Percentiles rank a stretch among this genome's conserved stretches.
Evolutionary conservation across 2,888 invertebrate species (phyloP).

Genomic region (Belgica antarctica): DNA sequence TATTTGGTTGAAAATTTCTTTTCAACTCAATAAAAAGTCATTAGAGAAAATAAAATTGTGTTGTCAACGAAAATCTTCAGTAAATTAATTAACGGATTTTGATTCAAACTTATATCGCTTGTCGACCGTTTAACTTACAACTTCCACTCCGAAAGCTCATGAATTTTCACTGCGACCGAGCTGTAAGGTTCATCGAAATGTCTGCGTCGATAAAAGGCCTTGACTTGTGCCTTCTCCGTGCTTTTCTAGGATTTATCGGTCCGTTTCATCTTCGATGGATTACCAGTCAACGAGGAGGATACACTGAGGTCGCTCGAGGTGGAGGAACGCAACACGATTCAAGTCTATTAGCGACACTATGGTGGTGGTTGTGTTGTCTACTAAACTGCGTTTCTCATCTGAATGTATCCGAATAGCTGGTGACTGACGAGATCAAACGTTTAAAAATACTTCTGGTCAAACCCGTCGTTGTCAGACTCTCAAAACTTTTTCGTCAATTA

Average conservation of each 20-base stretch:
- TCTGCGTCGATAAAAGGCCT: background rate
- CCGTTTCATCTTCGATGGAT: conserved; percentile 89
- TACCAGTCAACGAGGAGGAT: conserved; percentile 87
- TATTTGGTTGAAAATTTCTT: too few relatives aligned
- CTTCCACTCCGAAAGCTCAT: conserved; percentile 90
- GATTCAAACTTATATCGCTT: too few relatives aligned
- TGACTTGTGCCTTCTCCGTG: conserved; percentile 48
- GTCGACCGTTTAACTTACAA: too few relatives aligned
- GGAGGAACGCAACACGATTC: conserved; percentile 95
- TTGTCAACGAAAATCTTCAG: too few relatives aligned
- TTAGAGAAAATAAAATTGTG: too few relatives aligned
- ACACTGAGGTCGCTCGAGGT: conserved; percentile 88
- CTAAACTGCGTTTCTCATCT: background rate
- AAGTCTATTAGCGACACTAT: conserved; percentile 93
- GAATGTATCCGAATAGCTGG: background rate
- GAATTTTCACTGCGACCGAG: conserved; percentile 94
- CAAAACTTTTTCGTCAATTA: too few relatives aligned
- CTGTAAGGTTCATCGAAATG: conserved; percentile 64
- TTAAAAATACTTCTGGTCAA: too few relatives aligned
- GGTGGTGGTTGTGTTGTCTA: conserved; percentile 60
- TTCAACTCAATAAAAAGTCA: too few relatives aligned
- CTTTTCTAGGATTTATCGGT: conserved; percentile 92
- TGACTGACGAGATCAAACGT: background rate
- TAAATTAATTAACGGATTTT: too few relatives aligned
- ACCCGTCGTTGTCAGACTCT: background rate